Conservation (phyloP, 2,888 invertebrate genomes). For the Nymphalis c-album region DNA sequence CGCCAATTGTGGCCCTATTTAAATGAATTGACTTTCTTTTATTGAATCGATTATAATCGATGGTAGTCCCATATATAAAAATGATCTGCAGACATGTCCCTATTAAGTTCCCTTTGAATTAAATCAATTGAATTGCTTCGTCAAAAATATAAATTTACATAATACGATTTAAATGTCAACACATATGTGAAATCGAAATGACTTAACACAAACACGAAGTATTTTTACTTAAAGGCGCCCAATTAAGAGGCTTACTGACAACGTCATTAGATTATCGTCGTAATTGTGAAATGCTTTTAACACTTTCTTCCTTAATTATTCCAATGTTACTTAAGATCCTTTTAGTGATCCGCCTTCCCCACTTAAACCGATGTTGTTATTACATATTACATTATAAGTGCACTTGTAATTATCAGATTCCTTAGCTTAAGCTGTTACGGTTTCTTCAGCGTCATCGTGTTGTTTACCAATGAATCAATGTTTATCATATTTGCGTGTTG, state of each 20-base stretch:
- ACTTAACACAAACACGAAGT: not conserved
- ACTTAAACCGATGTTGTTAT: not conserved
- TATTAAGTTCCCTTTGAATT: too few relatives aligned
- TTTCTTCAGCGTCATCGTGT: not conserved
- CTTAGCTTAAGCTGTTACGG: not conserved
- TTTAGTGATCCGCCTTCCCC: conserved; percentile 8
- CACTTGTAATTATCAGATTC: not conserved
- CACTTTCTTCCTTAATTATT: conserved; percentile 20
- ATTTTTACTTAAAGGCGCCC: not conserved
- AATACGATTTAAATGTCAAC: not conserved
- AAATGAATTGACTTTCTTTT: too few relatives aligned
- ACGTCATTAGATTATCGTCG: conserved; percentile 14
- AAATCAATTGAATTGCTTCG: too few relatives aligned
- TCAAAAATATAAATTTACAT: not conserved
- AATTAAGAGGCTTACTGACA: conserved; percentile 8
- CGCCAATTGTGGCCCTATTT: too few relatives aligned
- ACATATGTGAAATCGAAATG: not conserved
- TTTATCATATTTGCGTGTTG: not conserved
- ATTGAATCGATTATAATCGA: too few relatives aligned
- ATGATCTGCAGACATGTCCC: too few relatives aligned
- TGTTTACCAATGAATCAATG: conserved; percentile 1
- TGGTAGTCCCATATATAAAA: too few relatives aligned
- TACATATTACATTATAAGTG: not conserved
- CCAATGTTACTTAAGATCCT: conserved; percentile 22
- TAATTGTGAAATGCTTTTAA: conserved; percentile 33